phyloP scores from a whole-genome alignment of 92 coral and sea anemone species.

The Palythoa grandiflora region DNA sequence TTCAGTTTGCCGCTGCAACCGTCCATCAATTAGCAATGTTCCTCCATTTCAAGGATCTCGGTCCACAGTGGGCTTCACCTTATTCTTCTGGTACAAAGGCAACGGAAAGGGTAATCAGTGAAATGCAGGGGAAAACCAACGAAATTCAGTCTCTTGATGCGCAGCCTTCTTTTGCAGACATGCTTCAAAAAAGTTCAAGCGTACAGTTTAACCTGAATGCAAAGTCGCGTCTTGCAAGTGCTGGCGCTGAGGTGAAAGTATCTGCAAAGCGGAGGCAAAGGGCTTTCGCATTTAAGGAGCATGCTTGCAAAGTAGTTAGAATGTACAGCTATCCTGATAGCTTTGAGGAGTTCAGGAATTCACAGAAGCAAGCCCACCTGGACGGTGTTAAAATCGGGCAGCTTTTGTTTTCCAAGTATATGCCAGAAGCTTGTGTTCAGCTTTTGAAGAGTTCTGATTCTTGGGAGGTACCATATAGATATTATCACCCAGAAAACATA shows the following conservation, averaged over 20 bases:
- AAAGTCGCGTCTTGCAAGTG: no score
- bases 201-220: no score
- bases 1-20: neutral
- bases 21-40: no score
- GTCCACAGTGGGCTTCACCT: slow-evolving; percentile 61
- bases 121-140: neutral
- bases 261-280: no score
- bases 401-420: slow-evolving; percentile 60
- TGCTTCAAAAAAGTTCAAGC: no score
- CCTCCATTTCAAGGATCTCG: neutral
- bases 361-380: slow-evolving; percentile 53
- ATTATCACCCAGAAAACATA: slow-evolving; percentile 42
- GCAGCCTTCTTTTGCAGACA: no score
- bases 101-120: neutral
- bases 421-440: slow-evolving; percentile 53
- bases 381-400: slow-evolving; percentile 59
- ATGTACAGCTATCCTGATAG: slow-evolving; percentile 26
- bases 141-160: neutral
- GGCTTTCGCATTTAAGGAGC: no score
- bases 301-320: slow-evolving; percentile 10
- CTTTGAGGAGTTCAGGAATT: slow-evolving; percentile 46
- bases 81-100: slow-evolving; percentile 30
- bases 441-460: slow-evolving; percentile 28
- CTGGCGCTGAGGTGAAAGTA: no score
- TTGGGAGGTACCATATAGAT: slow-evolving; percentile 58